These are phyloP conservation scores for Heliconius hortense DNA, from an alignment of 2,888 invertebrate species.

Conservation along the genomic window DNA sequence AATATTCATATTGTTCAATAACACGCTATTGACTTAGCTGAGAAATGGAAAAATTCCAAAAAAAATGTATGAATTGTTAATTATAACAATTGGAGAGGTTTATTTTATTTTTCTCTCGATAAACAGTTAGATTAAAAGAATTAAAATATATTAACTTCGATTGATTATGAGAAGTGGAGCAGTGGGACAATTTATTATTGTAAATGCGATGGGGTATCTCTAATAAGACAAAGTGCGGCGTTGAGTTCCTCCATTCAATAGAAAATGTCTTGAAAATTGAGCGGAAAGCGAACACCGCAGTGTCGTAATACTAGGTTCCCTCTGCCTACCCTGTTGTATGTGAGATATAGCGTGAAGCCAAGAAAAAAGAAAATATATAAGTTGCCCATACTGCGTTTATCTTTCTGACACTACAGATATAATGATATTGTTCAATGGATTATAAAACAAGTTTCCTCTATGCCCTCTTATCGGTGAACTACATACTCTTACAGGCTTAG, in stretches of 20 bases:
- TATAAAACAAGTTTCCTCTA: constrained; percentile 34
- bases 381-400: constrained; percentile 6
- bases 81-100: not conserved
- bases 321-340: not conserved
- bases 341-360: not conserved
- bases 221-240: too few relatives aligned
- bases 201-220: too few relatives aligned
- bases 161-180: too few relatives aligned
- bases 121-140: not conserved
- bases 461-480: constrained; percentile 25
- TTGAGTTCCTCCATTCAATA: too few relatives aligned
- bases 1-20: constrained; percentile 11
- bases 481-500: constrained; percentile 7
- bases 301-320: not conserved
- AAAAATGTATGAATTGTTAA: not conserved
- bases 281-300: too few relatives aligned
- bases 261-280: too few relatives aligned
- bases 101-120: not conserved
- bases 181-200: too few relatives aligned
- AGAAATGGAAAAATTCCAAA: not conserved
- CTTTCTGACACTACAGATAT: constrained; percentile 19
- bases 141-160: not conserved
- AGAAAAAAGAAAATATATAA: not conserved
- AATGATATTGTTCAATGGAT: constrained; percentile 37
- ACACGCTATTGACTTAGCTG: constrained; percentile 13